Evolutionary conservation across 1,140 invertebrate species (phyloP).

Genomic region (Drosophila nigrodunni): DNA sequence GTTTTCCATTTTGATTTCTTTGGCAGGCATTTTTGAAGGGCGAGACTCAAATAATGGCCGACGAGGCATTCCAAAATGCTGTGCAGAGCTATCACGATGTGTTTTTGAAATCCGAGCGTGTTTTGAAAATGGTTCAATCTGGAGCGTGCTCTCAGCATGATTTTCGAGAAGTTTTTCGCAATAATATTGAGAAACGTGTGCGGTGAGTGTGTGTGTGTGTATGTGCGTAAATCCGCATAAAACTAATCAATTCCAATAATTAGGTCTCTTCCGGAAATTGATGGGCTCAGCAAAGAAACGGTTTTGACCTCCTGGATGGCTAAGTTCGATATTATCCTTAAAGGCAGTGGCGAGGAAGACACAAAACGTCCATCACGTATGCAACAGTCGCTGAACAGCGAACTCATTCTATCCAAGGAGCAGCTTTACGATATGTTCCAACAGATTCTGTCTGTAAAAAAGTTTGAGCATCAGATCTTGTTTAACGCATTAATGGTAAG

Average conservation of each 20-base stretch:
- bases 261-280: slow-evolving; percentile 98
- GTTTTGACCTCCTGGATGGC: slow-evolving; percentile 99
- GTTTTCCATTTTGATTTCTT: slow-evolving; percentile 1
- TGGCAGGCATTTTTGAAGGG: slow-evolving; percentile 93
- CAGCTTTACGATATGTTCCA: slow-evolving; percentile 99
- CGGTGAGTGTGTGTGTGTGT: slow-evolving; percentile 85
- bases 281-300: slow-evolving; percentile 99
- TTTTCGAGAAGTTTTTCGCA: slow-evolving; percentile 99
- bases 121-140: slow-evolving; percentile 97
- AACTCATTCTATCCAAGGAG: slow-evolving; percentile 97
- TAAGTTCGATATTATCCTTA: slow-evolving; percentile 99
- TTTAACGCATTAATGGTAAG: slow-evolving; percentile 98
- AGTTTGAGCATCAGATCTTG: slow-evolving; percentile 99
- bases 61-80: slow-evolving; percentile 99
- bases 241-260: background rate
- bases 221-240: background rate
- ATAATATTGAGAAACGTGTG: slow-evolving; percentile 98
- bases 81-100: slow-evolving; percentile 99
- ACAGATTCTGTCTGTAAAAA: slow-evolving; percentile 98
- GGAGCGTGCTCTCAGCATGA: slow-evolving; percentile 99
- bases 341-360: slow-evolving; percentile 94
- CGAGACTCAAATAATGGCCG: slow-evolving; percentile 98
- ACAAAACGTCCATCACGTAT: slow-evolving; percentile 93
- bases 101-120: slow-evolving; percentile 98
- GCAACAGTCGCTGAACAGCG: slow-evolving; percentile 95